phyloP scores from a whole-genome alignment of 1,140 invertebrate species.

The Pachyrhynchus sulphureomaculatus region DNA sequence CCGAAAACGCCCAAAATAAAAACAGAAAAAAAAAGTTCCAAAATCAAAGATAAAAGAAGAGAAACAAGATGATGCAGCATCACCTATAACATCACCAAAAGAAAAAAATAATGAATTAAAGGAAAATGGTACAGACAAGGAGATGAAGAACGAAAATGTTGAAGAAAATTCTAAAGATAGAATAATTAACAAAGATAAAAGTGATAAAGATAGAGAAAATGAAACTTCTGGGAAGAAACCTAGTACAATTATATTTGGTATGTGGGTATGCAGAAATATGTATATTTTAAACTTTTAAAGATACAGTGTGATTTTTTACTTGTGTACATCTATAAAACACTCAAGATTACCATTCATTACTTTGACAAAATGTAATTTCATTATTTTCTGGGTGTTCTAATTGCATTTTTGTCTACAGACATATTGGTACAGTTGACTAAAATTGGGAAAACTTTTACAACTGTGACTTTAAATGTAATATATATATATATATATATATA shows the following conservation, averaged over 20 bases:
- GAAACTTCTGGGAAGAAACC: slow-evolving; percentile 1
- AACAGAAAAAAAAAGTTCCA: slow-evolving; percentile 13
- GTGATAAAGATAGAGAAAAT: not conserved
- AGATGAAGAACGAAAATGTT: not conserved
- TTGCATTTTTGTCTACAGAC: too few relatives aligned
- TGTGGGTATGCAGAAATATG: too few relatives aligned
- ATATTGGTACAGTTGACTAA: slow-evolving; percentile 58
- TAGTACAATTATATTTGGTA: slow-evolving; percentile 15
- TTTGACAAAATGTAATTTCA: too few relatives aligned
- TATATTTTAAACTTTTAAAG: too few relatives aligned
- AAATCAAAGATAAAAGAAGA: not conserved
- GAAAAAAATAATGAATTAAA: not conserved
- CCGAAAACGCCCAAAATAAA: slow-evolving; percentile 7
- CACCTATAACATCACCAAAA: not conserved
- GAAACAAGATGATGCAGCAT: not conserved
- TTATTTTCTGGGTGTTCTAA: too few relatives aligned
- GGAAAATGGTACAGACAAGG: too few relatives aligned
- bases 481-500: slow-evolving; percentile 82
- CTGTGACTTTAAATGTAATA: slow-evolving; percentile 88
- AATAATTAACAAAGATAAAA: not conserved
- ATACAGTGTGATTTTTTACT: too few relatives aligned
- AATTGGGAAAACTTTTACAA: slow-evolving; percentile 78
- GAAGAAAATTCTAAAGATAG: not conserved
- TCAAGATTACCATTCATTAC: too few relatives aligned
- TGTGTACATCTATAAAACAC: too few relatives aligned